Percentiles rank a stretch among this genome's conserved stretches.
These are phyloP conservation scores for Charanyca ferruginea DNA, from an alignment of 2,888 invertebrate species.

Conservation along the genomic window DNA sequence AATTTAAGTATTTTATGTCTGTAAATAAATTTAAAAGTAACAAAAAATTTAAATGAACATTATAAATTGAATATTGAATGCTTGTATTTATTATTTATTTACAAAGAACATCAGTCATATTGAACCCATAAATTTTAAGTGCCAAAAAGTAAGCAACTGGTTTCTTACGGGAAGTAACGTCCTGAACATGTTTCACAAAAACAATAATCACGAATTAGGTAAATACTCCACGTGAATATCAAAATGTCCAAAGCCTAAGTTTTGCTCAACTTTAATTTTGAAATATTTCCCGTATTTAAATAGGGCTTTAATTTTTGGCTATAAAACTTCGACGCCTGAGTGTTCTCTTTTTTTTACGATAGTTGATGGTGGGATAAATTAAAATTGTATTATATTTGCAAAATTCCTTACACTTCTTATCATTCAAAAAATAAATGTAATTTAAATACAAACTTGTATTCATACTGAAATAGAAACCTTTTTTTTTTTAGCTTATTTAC, in stretches of 20 bases:
- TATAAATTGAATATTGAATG: slow-evolving; percentile 2
- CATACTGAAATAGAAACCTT: slow-evolving; percentile 19
- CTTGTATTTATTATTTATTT: slow-evolving; percentile 4
- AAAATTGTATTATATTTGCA: background rate
- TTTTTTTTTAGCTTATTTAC: slow-evolving; percentile 39
- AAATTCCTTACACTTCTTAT: background rate
- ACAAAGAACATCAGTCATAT: background rate
- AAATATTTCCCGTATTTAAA: background rate
- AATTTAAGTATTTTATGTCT: slow-evolving; percentile 9
- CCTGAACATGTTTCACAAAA: background rate
- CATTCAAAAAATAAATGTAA: slow-evolving; percentile 12
- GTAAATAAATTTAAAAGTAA: slow-evolving; percentile 1
- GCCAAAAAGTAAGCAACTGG: background rate
- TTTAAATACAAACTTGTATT: slow-evolving; percentile 31
- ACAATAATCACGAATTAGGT: background rate
- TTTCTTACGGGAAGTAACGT: background rate
- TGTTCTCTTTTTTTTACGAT: background rate
- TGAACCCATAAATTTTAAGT: background rate
- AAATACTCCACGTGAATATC: background rate
- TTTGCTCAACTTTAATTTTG: background rate
- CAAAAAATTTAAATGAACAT: slow-evolving; percentile 10
- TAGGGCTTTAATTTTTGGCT: background rate
- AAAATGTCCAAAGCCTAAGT: background rate
- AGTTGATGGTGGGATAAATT: background rate
- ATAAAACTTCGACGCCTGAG: background rate